phyloP scores from a whole-genome alignment of 2,797 vertebrate genomes.

The Sebastes nivosus region DNA sequence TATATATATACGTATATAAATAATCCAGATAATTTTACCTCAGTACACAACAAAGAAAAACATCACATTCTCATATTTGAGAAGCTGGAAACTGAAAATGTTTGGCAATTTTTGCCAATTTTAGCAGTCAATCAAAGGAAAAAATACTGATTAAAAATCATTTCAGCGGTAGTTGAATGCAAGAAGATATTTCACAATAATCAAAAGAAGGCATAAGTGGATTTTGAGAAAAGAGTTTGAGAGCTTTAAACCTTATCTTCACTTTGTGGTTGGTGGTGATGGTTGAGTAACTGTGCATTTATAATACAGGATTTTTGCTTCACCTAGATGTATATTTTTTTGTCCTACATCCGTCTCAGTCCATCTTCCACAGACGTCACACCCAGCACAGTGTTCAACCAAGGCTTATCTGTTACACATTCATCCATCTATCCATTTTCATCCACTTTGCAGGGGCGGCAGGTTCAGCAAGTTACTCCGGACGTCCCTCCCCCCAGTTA shows the following conservation, averaged over 20 bases:
- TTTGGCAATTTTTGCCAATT: too few relatives aligned
- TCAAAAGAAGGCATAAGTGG: background rate
- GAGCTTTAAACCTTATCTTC: background rate
- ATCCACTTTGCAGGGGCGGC: background rate
- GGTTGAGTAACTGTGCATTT: background rate
- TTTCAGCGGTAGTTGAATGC: background rate
- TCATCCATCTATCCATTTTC: background rate
- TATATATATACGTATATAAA: too few relatives aligned
- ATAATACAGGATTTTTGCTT: background rate
- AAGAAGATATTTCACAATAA: slow-evolving; percentile 2
- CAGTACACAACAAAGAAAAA: background rate
- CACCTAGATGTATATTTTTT: background rate
- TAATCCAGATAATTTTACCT: too few relatives aligned
- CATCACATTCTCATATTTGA: background rate
- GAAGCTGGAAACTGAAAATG: background rate
- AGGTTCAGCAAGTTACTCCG: background rate
- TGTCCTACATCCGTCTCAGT: background rate
- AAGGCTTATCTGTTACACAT: background rate
- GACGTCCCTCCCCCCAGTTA: background rate
- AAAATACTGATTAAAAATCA: background rate
- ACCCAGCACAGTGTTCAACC: background rate
- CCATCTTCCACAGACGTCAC: background rate
- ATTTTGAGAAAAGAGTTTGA: background rate
- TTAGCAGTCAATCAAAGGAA: background rate
- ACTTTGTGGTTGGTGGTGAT: too few relatives aligned